These are phyloP conservation scores for Tribolium castaneum DNA, from an alignment of 1,140 invertebrate species.

Conservation along the genomic window DNA sequence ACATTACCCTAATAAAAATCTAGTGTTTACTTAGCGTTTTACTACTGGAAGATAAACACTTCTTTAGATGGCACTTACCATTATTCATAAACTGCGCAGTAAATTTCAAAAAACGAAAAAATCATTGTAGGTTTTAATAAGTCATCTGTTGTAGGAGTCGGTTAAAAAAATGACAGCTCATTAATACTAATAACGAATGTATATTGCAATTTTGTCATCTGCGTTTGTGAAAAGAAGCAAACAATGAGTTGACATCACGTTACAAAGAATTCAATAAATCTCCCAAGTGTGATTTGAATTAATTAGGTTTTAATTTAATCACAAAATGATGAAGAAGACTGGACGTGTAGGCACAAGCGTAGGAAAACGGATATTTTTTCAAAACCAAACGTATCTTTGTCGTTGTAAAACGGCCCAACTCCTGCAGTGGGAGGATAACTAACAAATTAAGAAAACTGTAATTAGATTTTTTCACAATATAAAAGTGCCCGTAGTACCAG, in stretches of 20 bases:
- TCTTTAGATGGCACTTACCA: background rate
- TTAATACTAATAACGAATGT: background rate
- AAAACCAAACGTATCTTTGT: background rate
- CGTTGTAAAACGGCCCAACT: background rate
- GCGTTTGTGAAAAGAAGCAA: background rate
- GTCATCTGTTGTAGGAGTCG: slow-evolving; percentile 20
- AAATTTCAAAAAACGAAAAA: slow-evolving; percentile 7
- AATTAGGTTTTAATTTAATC: slow-evolving; percentile 1
- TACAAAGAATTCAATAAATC: slow-evolving; percentile 6
- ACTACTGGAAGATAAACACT: background rate
- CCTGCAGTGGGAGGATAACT: background rate
- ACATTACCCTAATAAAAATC: background rate
- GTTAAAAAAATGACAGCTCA: slow-evolving; percentile 11
- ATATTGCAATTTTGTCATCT: background rate
- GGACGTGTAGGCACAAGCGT: slow-evolving; percentile 3
- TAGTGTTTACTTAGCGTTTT: background rate
- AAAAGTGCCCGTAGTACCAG: too few relatives aligned
- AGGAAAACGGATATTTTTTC: slow-evolving; percentile 2
- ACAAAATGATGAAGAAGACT: slow-evolving; percentile 13
- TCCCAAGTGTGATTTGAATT: slow-evolving; percentile 6
- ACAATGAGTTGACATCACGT: background rate
- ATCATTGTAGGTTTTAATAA: slow-evolving; percentile 21
- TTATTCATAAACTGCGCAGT: background rate
- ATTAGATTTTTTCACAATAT: background rate
- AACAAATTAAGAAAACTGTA: background rate